These are phyloP conservation scores for Hydrolagus affinis DNA, from an alignment of 2,113 vertebrate species.

Conservation along the genomic window DNA sequence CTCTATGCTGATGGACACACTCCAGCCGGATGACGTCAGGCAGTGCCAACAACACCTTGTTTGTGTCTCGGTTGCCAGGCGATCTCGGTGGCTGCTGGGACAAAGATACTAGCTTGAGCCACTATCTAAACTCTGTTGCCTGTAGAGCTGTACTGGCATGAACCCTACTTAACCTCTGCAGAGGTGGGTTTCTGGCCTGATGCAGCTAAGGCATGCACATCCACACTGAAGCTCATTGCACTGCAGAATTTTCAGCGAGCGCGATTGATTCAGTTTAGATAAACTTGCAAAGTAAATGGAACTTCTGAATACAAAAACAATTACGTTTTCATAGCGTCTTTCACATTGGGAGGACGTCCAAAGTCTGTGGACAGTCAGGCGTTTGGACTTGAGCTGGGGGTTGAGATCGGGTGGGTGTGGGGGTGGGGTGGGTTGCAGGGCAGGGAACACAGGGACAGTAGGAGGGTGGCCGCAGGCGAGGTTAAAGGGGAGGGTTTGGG, in stretches of 20 bases:
- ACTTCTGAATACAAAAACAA: no score
- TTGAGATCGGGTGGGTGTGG: no score
- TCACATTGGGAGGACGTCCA: no score
- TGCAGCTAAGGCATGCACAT: not conserved
- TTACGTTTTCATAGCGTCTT: no score
- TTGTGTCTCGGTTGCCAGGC: slow-evolving; percentile 20
- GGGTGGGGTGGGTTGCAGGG: no score
- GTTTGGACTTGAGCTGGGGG: no score
- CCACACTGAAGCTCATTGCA: not conserved
- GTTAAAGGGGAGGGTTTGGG: no score
- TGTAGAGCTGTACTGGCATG: not conserved
- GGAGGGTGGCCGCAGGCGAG: no score
- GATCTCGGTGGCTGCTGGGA: not conserved
- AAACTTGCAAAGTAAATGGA: not conserved
- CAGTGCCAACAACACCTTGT: not conserved
- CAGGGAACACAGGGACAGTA: no score
- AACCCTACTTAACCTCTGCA: not conserved
- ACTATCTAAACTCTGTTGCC: not conserved
- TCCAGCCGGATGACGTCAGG: not conserved
- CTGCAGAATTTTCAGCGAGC: not conserved
- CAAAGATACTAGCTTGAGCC: not conserved
- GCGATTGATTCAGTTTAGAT: not conserved
- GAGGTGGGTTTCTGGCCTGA: slow-evolving; percentile 1
- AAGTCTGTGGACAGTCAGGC: no score
- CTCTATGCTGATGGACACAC: not conserved